Percentiles rank a stretch among this genome's conserved stretches.
Evolutionary conservation across 2,888 invertebrate genomes (phyloP).

Genomic region (Drosophila silvestris): DNA sequence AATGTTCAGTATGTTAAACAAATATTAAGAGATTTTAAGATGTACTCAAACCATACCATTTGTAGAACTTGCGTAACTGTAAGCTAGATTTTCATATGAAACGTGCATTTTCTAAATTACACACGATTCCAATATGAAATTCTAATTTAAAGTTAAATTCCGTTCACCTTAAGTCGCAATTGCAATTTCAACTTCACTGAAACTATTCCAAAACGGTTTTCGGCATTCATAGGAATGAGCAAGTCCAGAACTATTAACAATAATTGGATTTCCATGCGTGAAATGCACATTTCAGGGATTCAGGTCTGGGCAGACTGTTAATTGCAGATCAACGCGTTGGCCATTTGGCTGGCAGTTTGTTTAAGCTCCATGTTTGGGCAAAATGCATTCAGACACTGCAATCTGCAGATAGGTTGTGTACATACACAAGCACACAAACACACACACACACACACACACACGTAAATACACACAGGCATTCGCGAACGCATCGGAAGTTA

Average conservation of each 20-base stretch:
- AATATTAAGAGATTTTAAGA: not conserved
- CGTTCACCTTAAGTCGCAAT: not conserved
- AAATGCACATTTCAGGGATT: constrained; percentile 35
- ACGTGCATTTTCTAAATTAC: not conserved
- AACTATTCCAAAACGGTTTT: not conserved
- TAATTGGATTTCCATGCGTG: constrained; percentile 26
- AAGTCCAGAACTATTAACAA: constrained; percentile 17
- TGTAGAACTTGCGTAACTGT: not conserved
- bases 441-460: constrained; percentile 22
- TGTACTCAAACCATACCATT: not conserved
- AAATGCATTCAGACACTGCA: constrained; percentile 36
- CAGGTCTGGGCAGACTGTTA: constrained; percentile 45
- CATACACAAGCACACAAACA: constrained; percentile 15
- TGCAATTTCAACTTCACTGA: not conserved
- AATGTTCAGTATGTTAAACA: not conserved
- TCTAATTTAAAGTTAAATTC: constrained; percentile 7
- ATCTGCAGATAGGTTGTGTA: constrained; percentile 35
- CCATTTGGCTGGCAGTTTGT: constrained; percentile 56
- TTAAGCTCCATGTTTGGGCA: constrained; percentile 44
- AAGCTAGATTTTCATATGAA: not conserved
- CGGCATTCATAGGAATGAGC: not conserved
- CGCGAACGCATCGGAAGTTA: constrained; percentile 43
- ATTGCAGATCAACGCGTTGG: constrained; percentile 62
- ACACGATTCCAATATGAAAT: not conserved
- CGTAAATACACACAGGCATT: not conserved